phyloP scores from a whole-genome alignment of 2,113 vertebrate species.

The Excalfactoria chinensis region DNA sequence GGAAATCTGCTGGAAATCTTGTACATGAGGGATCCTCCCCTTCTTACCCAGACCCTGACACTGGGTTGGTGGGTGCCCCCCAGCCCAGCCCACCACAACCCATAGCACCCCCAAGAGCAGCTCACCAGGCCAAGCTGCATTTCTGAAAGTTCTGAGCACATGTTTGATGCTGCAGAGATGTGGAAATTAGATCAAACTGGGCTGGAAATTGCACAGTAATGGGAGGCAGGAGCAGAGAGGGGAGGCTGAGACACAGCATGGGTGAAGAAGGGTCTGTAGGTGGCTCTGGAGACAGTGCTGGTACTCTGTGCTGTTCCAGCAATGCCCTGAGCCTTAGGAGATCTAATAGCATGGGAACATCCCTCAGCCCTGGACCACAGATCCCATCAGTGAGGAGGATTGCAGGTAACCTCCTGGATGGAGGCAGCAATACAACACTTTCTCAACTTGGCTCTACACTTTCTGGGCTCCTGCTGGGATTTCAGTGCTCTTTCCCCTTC shows the following conservation, averaged over 20 bases:
- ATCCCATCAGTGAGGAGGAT: not conserved
- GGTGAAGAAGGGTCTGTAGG: not conserved
- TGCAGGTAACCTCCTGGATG: not conserved
- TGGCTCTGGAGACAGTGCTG: not conserved
- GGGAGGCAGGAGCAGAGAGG: not conserved
- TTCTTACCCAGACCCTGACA: not conserved
- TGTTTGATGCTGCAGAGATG: not conserved
- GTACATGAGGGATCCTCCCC: rapidly evolving
- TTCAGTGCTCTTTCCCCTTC: constrained; percentile 29
- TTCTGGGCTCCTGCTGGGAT: not conserved
- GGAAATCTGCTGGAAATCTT: not conserved
- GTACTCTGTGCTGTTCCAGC: not conserved
- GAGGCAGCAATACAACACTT: rapidly evolving
- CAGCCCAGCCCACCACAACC: not conserved
- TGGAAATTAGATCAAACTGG: not conserved
- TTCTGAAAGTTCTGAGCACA: not conserved
- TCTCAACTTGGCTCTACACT: rapidly evolving
- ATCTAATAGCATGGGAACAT: not conserved
- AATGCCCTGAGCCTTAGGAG: not conserved
- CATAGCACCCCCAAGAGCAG: not conserved
- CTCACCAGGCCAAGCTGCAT: rapidly evolving
- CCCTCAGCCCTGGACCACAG: not conserved
- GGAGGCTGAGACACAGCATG: not conserved
- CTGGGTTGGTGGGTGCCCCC: rapidly evolving
- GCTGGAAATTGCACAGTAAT: not conserved